Evolutionary conservation across 2,797 vertebrate genomes (phyloP).

Genomic region (Ispidina lecontei): DNA sequence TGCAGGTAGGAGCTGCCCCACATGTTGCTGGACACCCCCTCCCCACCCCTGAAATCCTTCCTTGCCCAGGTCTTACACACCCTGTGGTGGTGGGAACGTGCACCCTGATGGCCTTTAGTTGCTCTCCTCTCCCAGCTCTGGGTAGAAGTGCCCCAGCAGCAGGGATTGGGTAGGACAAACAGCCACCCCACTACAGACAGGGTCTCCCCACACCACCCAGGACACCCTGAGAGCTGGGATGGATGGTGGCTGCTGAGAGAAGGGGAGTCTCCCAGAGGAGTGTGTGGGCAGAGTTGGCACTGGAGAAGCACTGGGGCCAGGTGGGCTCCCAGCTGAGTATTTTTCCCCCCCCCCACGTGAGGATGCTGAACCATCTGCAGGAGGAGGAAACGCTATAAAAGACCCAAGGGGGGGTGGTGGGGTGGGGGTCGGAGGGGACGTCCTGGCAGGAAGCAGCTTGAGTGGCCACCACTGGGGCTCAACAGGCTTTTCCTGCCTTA

Average conservation of each 20-base stretch:
- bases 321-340: neutral
- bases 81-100: neutral
- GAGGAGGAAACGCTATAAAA: slow-evolving; percentile 77
- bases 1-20: slow-evolving; percentile 84
- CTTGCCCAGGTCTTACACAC: neutral
- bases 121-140: neutral
- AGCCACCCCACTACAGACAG: rapidly evolving
- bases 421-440: slow-evolving; percentile 34
- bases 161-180: neutral
- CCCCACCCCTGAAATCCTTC: neutral
- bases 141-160: neutral
- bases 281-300: rapidly evolving
- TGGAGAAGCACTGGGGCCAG: neutral
- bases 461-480: slow-evolving; percentile 64
- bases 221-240: neutral
- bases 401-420: neutral
- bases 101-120: neutral
- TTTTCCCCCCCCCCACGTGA: neutral
- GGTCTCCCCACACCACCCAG: neutral
- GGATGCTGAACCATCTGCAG: slow-evolving; percentile 71
- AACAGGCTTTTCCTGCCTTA: slow-evolving; percentile 79
- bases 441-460: slow-evolving; percentile 82
- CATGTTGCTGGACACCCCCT: rapidly evolving
- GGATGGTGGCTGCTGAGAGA: neutral
- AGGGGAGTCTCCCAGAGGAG: neutral